Evolutionary conservation across 2,888 invertebrate species (phyloP).

Genomic region (Dyspetes luteomarginatus): DNA sequence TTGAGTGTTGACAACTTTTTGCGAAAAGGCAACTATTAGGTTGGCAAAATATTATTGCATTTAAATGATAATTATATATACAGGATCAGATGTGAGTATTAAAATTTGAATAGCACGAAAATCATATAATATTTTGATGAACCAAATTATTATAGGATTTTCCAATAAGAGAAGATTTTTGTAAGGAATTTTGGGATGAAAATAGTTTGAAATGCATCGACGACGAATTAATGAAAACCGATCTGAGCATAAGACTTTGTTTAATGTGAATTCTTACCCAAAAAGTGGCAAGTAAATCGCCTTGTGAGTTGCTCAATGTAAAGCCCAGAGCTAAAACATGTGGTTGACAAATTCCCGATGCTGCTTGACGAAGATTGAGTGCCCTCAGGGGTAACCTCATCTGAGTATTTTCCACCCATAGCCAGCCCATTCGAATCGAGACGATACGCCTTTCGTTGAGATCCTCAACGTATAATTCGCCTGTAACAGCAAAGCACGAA

Average conservation of each 20-base stretch:
- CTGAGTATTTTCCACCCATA: slow-evolving; percentile 81
- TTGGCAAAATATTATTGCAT: too few species aligned
- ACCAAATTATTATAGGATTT: too few species aligned
- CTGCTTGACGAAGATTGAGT: slow-evolving; percentile 80
- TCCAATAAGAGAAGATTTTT: too few species aligned
- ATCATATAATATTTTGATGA: too few species aligned
- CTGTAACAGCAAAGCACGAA: slow-evolving; percentile 70
- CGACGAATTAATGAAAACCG: neutral
- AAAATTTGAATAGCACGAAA: too few species aligned
- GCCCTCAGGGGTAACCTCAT: slow-evolving; percentile 81
- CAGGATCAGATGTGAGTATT: too few species aligned
- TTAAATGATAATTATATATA: too few species aligned
- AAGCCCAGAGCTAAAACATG: slow-evolving; percentile 81
- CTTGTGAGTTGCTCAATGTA: slow-evolving; percentile 80
- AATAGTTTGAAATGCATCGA: neutral
- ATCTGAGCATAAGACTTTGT: neutral
- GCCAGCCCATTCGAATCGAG: slow-evolving; percentile 81
- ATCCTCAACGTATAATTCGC: slow-evolving; percentile 82
- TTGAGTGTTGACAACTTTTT: too few species aligned
- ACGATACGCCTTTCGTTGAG: slow-evolving; percentile 79
- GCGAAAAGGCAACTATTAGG: too few species aligned
- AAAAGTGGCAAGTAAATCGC: slow-evolving; percentile 79
- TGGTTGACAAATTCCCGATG: slow-evolving; percentile 79
- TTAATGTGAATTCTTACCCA: slow-evolving; percentile 75
- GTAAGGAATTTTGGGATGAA: too few species aligned